Evolutionary conservation across 2,888 invertebrate genomes (phyloP).

Genomic region (Dermolepida albohirtum): DNA sequence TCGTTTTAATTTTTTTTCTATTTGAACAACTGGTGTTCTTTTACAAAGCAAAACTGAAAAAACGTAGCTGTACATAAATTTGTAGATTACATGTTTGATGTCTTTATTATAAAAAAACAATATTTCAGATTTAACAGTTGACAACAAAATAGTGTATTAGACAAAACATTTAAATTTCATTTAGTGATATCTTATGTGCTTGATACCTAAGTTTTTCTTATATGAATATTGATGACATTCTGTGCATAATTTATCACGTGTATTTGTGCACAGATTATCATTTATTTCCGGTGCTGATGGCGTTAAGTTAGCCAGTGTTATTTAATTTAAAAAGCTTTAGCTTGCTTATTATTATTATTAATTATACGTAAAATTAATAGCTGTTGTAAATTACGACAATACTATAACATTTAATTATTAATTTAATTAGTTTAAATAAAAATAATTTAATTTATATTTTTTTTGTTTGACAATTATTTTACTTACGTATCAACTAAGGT

Average conservation of each 20-base stretch:
- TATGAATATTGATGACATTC: slow-evolving; percentile 42
- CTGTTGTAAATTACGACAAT: slow-evolving; percentile 1
- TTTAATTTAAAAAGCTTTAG: slow-evolving; percentile 33
- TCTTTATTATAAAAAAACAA: slow-evolving; percentile 39
- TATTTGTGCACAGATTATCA: slow-evolving; percentile 45
- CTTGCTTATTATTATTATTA: slow-evolving; percentile 30
- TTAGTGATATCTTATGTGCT: slow-evolving; percentile 51
- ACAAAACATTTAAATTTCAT: slow-evolving; percentile 39
- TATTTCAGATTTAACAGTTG: slow-evolving; percentile 27
- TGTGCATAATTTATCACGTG: slow-evolving; percentile 34
- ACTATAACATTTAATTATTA: slow-evolving; percentile 2
- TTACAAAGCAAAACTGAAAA: slow-evolving; percentile 28
- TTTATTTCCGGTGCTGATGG: slow-evolving; percentile 41
- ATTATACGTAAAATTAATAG: slow-evolving; percentile 26
- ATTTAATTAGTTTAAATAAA: background rate
- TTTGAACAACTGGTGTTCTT: slow-evolving; percentile 52
- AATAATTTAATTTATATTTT: slow-evolving; percentile 17
- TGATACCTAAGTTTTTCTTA: slow-evolving; percentile 42
- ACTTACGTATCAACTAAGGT: slow-evolving; percentile 5
- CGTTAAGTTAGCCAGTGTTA: slow-evolving; percentile 42
- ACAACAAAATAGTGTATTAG: background rate
- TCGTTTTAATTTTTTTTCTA: background rate
- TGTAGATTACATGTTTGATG: slow-evolving; percentile 49
- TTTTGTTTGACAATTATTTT: slow-evolving; percentile 15
- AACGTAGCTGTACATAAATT: slow-evolving; percentile 52